Evolutionary conservation across 2,888 invertebrate species (phyloP).

Genomic region (Ophion costatus): DNA sequence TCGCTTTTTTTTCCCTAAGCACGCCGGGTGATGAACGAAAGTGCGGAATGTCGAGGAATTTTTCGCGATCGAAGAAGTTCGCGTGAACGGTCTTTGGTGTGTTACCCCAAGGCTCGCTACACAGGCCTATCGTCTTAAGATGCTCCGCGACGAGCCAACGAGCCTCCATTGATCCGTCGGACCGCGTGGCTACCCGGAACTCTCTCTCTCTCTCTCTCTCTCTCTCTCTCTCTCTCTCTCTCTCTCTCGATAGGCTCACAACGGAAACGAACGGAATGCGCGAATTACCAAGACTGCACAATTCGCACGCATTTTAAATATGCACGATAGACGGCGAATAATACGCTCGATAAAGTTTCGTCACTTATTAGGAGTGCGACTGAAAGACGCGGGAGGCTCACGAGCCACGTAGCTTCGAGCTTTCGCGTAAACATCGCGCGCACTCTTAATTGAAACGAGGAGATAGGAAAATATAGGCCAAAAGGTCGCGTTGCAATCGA

Average conservation of each 20-base stretch:
- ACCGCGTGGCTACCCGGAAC: neutral
- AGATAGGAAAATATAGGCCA: slow-evolving; percentile 25
- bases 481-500: neutral
- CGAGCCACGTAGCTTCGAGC: neutral
- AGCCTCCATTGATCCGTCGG: neutral
- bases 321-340: slow-evolving; percentile 7
- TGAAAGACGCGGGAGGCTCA: slow-evolving; percentile 1
- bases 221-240: too few relatives aligned
- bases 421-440: neutral
- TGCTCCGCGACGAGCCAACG: neutral
- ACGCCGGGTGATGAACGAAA: neutral
- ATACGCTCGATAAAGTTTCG: slow-evolving; percentile 13
- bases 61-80: too few relatives aligned
- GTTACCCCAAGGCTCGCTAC: neutral
- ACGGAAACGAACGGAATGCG: neutral
- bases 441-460: neutral
- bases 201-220: too few relatives aligned
- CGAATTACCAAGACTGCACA: too few relatives aligned
- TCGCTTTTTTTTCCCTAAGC: neutral
- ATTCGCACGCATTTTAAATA: neutral
- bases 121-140: neutral
- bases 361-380: neutral
- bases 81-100: neutral
- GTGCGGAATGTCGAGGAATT: neutral
- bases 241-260: neutral